Conservation (phyloP, 2,113 vertebrate species). For the Potamarius usumacintae region DNA sequence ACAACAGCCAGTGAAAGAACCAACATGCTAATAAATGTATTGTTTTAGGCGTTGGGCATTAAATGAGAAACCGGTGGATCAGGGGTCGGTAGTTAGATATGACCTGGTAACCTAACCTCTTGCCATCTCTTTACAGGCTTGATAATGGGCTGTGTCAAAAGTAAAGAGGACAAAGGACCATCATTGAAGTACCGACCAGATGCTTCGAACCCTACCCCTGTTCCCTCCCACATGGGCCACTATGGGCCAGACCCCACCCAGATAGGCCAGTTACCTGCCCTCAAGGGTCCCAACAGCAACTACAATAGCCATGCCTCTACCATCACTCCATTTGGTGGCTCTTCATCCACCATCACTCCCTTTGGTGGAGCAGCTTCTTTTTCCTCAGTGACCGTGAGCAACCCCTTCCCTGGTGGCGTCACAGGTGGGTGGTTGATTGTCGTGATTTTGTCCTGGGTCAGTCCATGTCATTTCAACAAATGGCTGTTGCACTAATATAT, state of each 20-base stretch:
- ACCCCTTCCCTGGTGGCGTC: slow-evolving; percentile 68
- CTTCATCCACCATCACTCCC: slow-evolving; percentile 67
- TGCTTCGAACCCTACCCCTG: slow-evolving; percentile 72
- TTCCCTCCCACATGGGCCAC: slow-evolving; percentile 77
- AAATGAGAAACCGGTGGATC: neutral
- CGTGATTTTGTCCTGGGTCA: too few relatives aligned
- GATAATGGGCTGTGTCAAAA: slow-evolving; percentile 96
- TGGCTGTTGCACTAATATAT: too few relatives aligned
- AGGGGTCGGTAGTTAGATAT: too few relatives aligned
- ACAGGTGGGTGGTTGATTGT: slow-evolving; percentile 64
- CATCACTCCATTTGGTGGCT: slow-evolving; percentile 83
- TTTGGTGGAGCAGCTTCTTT: slow-evolving; percentile 80
- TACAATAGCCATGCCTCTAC: slow-evolving; percentile 64
- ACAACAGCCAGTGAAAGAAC: neutral
- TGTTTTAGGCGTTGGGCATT: neutral
- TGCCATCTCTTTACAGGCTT: slow-evolving; percentile 67
- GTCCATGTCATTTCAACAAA: too few relatives aligned
- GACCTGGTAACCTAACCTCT: neutral
- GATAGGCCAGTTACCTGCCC: slow-evolving; percentile 73
- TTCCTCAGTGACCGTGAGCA: slow-evolving; percentile 68
- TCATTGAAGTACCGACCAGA: slow-evolving; percentile 87
- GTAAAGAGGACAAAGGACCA: slow-evolving; percentile 94
- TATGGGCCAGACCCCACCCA: slow-evolving; percentile 88
- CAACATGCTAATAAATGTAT: neutral
- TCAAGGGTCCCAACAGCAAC: slow-evolving; percentile 69